Conservation (phyloP, 2,113 vertebrate species). For the Baryphthengus martii region DNA sequence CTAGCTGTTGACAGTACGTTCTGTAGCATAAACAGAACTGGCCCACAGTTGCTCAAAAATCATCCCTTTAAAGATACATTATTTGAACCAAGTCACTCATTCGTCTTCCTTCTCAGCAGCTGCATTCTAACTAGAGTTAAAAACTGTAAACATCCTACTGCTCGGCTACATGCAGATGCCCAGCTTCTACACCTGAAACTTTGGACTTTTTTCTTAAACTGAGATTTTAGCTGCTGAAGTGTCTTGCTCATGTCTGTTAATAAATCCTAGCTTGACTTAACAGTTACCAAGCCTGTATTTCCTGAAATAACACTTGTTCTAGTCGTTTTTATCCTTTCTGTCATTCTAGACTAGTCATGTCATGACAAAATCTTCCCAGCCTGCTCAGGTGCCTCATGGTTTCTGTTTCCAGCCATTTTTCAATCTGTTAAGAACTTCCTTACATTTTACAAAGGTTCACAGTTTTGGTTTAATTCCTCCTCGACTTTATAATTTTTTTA, state of each 20-base stretch:
- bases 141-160: neutral
- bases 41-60: neutral
- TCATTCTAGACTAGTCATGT: neutral
- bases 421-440: neutral
- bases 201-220: neutral
- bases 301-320: neutral
- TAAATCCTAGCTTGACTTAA: neutral
- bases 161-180: neutral
- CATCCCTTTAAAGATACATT: neutral
- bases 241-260: neutral
- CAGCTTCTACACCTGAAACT: neutral
- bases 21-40: neutral
- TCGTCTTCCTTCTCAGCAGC: neutral
- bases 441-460: neutral
- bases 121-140: neutral
- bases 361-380: neutral
- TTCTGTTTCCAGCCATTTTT: neutral
- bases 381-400: neutral
- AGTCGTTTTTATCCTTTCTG: neutral
- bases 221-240: neutral
- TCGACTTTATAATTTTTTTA: neutral
- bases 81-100: neutral
- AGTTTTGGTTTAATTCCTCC: neutral
- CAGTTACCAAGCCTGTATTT: neutral
- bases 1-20: neutral